These are phyloP conservation scores for Mustela nigripes DNA, from an alignment of 2,113 vertebrate genomes.

Conservation along the genomic window DNA sequence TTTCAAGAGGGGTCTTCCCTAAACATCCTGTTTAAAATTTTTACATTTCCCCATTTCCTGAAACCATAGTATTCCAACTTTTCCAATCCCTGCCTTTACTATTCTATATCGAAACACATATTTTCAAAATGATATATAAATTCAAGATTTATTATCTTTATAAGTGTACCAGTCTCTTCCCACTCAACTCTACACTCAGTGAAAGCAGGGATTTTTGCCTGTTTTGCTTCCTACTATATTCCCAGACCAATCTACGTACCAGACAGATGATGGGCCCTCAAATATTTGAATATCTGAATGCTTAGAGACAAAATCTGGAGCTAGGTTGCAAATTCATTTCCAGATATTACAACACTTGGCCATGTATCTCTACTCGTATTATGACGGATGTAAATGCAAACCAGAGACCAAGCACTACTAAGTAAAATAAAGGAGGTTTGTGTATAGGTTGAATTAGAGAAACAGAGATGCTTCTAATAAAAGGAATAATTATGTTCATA, in stretches of 20 bases:
- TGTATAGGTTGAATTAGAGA: not conserved
- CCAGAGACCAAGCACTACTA: not conserved
- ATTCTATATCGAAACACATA: not conserved
- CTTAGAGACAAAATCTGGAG: conserved; percentile 7
- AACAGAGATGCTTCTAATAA: not conserved
- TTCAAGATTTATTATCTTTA: conserved; percentile 15
- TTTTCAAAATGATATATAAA: conserved; percentile 3
- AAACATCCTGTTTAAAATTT: not conserved
- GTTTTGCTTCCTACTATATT: not conserved
- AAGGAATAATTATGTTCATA: not conserved
- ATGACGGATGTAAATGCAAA: not conserved
- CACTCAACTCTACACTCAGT: not conserved
- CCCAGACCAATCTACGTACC: not conserved
- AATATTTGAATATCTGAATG: conserved; percentile 47
- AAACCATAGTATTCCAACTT: not conserved
- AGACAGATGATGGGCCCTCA: not conserved
- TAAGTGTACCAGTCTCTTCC: not conserved
- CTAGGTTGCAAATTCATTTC: conserved; percentile 39
- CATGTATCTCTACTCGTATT: not conserved
- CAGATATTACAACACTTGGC: not conserved
- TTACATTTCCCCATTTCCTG: not conserved
- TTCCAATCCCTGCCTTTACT: not conserved
- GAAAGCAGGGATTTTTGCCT: not conserved
- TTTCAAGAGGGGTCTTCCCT: not conserved
- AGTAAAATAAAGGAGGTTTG: not conserved